A percentile compares a stretch with the other conserved stretches of the same genome.
Evolutionary conservation across 2,113 vertebrate species (phyloP).

Genomic region (Carollia perspicillata): DNA sequence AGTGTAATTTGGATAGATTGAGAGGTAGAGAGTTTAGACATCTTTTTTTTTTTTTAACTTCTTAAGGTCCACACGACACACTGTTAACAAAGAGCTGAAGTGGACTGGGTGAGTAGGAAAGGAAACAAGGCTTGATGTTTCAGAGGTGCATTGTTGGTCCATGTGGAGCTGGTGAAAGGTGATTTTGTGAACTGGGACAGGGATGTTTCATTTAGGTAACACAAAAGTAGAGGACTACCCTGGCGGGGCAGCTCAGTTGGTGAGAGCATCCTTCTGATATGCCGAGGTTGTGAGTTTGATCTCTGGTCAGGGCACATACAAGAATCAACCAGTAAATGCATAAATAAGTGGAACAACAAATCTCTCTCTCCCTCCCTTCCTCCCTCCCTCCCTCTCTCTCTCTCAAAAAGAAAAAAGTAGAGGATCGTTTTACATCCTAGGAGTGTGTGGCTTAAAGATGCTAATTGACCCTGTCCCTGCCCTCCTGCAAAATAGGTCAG

Average conservation of each 20-base stretch:
- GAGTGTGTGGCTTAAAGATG: slow-evolving; percentile 17
- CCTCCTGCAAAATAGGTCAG: not conserved
- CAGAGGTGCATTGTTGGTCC: not conserved
- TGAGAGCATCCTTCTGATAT: too few relatives aligned
- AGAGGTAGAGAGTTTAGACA: slow-evolving; percentile 4
- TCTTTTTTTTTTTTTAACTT: not conserved
- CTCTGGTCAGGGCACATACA: too few relatives aligned
- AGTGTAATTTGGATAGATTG: slow-evolving; percentile 8
- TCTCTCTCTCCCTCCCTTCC: too few relatives aligned
- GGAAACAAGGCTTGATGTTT: slow-evolving; percentile 20
- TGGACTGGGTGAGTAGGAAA: slow-evolving; percentile 6
- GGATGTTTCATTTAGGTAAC: slow-evolving; percentile 26
- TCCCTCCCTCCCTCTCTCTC: too few relatives aligned
- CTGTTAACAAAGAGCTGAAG: slow-evolving; percentile 10
- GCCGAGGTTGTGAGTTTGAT: too few relatives aligned
- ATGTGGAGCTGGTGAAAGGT: not conserved
- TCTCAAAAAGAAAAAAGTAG: not conserved
- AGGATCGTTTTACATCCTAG: not conserved
- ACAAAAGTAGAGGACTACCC: too few relatives aligned
- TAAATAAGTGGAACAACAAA: too few relatives aligned
- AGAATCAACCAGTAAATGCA: too few relatives aligned
- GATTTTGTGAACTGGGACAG: not conserved
- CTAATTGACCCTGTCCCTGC: not conserved
- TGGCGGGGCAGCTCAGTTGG: too few relatives aligned
- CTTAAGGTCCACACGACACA: not conserved